Evolutionary conservation across 2,113 vertebrate genomes (phyloP).

Genomic region (Tachysurus vachellii): DNA sequence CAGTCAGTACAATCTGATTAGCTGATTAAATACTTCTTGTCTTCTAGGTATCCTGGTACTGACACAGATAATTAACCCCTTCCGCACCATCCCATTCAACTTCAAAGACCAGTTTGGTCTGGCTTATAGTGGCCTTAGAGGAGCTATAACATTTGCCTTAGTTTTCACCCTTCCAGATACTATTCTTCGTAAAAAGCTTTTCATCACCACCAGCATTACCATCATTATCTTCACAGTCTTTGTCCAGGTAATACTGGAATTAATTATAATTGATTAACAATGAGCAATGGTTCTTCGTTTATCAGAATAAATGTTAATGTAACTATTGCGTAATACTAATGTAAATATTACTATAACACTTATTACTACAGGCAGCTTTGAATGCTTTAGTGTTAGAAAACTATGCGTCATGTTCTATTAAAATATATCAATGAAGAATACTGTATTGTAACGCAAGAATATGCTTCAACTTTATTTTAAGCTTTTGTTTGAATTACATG

Average conservation of each 20-base stretch:
- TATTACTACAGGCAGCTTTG: background rate
- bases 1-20: background rate
- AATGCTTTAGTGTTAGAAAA: background rate
- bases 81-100: conserved; percentile 92
- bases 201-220: conserved; percentile 89
- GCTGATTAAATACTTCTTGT: background rate
- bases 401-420: background rate
- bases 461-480: background rate
- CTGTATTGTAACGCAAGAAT: background rate
- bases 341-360: too few species aligned
- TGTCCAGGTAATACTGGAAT: conserved; percentile 79
- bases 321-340: too few species aligned
- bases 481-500: background rate
- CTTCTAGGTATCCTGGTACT: conserved; percentile 87
- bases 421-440: background rate
- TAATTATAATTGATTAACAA: background rate
- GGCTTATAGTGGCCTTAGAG: conserved; percentile 91
- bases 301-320: background rate
- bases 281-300: background rate
- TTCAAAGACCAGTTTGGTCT: conserved; percentile 96
- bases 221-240: conserved; percentile 97
- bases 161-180: conserved; percentile 89
- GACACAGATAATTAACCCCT: conserved; percentile 94
- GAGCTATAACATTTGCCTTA: conserved; percentile 92
- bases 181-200: conserved; percentile 85